Evolutionary conservation across 2,888 invertebrate genomes (phyloP), one percentile per base, ranked within the genome.

Genomic region (Meandrusa payeni): DNA sequence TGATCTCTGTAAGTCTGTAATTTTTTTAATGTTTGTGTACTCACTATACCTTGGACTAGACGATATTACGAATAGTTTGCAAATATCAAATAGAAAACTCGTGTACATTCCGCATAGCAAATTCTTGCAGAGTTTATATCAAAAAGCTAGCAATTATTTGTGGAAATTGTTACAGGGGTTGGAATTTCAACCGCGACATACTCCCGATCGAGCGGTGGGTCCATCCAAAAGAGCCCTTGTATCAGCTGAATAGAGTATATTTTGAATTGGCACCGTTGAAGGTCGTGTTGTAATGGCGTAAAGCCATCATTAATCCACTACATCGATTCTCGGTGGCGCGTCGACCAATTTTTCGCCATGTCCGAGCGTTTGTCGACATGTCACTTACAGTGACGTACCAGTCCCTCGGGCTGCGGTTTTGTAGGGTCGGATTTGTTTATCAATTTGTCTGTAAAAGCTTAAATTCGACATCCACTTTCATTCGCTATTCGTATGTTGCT

Each of bases 281-380:
- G 23, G 39, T 33, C 38, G 15, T 7, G 11, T 13, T 10, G 10
- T 26, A 64, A 70, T 68, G 62, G 52, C 66, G 71, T 70, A 69
- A 69, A 64, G 60, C 45, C 44, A 47, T 56, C 61, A 71, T 72
- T 69, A 65, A 66, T 68, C 60, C 57, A 47, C 45, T 59, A 55
- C 59, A 57, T 52, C 52, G 48, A 52, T 62, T 61, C 56, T 49
- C 54, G 36, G 36, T 23, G 26, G 32, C 38, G 22, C 32, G 39
- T 44, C 37, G 26, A 15, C 34, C 26, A 32, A 48, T 47, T 50
- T 50, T 50, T 43, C 37, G 33, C 33, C 37, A 6, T 33, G 33
- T 31, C 10, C 38, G 10, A 19, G 7, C 19, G 34, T 44, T 28
- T 41, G 36, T 31, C 38, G 36, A 38, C 19, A 41, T 29, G 41